These are phyloP conservation scores for Oopsacas minuta DNA, from an alignment of 37 sponge, comb jelly and placozoan species.

Conservation along the genomic window DNA sequence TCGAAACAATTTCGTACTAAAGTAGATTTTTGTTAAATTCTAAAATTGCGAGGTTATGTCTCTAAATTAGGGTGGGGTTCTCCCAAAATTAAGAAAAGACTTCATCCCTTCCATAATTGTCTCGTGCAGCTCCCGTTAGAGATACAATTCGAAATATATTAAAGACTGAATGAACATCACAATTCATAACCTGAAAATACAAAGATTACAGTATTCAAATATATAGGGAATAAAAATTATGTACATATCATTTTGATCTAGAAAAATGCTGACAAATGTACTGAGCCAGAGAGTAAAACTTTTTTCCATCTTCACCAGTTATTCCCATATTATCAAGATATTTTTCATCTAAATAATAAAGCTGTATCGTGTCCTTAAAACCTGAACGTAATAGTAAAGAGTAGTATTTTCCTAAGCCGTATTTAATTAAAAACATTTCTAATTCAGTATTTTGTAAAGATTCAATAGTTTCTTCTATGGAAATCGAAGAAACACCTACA, in stretches of 20 bases:
- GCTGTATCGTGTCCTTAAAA: background rate
- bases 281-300: background rate
- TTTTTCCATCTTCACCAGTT: slow-evolving; percentile 9
- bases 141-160: too few species aligned
- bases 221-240: background rate
- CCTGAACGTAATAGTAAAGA: background rate
- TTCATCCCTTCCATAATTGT: too few species aligned
- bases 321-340: background rate
- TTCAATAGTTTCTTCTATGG: background rate
- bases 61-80: too few species aligned
- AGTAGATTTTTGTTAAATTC: too few species aligned
- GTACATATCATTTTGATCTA: background rate
- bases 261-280: background rate
- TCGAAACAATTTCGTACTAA: too few species aligned
- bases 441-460: background rate
- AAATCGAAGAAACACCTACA: background rate
- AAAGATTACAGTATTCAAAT: too few species aligned
- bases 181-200: too few species aligned
- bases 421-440: background rate
- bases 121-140: too few species aligned
- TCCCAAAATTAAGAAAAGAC: too few species aligned
- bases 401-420: background rate
- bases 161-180: too few species aligned
- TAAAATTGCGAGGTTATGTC: too few species aligned
- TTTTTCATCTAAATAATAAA: background rate